Evolutionary conservation across 2,888 invertebrate species (phyloP).

Genomic region (Proisotoma minuta): DNA sequence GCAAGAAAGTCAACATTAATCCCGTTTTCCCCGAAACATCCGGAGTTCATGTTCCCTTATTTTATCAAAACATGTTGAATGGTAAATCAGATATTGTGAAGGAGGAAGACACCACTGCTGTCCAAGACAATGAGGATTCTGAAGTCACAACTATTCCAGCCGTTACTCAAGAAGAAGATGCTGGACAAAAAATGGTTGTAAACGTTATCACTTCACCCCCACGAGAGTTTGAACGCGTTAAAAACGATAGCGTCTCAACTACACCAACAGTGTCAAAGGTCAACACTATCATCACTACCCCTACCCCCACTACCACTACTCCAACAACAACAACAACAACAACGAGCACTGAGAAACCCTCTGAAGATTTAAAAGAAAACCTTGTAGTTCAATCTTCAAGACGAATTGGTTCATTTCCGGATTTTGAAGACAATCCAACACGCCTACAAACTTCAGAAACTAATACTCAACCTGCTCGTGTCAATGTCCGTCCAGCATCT

Average conservation of each 20-base stretch:
- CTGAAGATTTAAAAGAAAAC: conserved; percentile 40
- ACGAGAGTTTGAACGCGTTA: conserved; percentile 28
- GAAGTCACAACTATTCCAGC: conserved; percentile 33
- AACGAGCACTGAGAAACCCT: neutral
- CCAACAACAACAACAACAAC: neutral
- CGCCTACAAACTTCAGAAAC: conserved; percentile 44
- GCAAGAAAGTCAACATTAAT: conserved; percentile 43
- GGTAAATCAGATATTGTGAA: conserved; percentile 3
- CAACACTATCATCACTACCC: conserved; percentile 5
- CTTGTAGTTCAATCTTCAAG: conserved; percentile 42
- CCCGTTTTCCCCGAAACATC: conserved; percentile 36
- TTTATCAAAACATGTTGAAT: conserved; percentile 1
- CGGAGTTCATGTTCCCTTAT: conserved; percentile 1
- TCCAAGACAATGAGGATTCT: conserved; percentile 24
- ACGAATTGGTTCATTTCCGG: conserved; percentile 40
- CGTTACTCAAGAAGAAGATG: conserved; percentile 21
- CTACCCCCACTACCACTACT: conserved; percentile 3
- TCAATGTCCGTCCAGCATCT: conserved; percentile 80
- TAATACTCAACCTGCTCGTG: conserved; percentile 59
- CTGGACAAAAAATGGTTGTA: conserved; percentile 33
- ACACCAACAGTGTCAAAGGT: conserved; percentile 18
- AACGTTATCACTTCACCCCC: conserved; percentile 44
- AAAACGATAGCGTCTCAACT: conserved; percentile 15
- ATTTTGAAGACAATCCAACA: conserved; percentile 46
- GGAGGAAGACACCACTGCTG: conserved; percentile 28